phyloP scores from a whole-genome alignment of 2,113 vertebrate species.

The Ginglymostoma cirratum region DNA sequence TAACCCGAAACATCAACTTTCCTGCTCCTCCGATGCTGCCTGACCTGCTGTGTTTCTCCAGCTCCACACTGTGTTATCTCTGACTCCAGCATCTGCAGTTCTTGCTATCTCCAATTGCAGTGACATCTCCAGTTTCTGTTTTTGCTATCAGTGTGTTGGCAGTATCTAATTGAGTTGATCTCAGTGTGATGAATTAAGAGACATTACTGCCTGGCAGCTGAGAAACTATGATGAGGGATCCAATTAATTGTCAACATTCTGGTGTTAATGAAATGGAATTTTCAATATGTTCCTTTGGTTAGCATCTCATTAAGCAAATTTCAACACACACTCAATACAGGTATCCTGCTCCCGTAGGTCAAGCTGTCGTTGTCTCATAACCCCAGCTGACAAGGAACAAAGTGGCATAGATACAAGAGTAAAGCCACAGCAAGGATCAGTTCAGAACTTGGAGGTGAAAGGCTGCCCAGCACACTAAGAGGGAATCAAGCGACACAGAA shows the following conservation, averaged over 20 bases:
- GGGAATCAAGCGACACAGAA: background rate
- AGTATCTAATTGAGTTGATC: background rate
- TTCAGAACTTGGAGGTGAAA: background rate
- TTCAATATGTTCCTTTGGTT: background rate
- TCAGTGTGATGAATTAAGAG: background rate
- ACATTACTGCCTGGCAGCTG: background rate
- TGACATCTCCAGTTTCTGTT: background rate
- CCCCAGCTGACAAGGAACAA: background rate
- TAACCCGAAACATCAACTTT: no score
- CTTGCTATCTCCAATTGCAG: background rate
- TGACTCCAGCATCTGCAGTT: no score
- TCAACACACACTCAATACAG: background rate
- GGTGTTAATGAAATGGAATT: background rate
- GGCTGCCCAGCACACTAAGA: background rate
- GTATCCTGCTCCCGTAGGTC: background rate
- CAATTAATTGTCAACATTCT: conserved; percentile 2
- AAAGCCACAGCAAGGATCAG: background rate
- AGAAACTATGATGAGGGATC: background rate
- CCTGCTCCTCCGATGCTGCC: no score
- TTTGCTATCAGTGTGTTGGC: background rate
- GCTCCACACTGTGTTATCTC: no score
- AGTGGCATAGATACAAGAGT: background rate
- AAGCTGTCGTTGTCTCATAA: background rate
- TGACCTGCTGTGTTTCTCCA: no score
- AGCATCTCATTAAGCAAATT: background rate